Conservation (phyloP, 2,113 vertebrate genomes). For the Steatornis caripensis region DNA sequence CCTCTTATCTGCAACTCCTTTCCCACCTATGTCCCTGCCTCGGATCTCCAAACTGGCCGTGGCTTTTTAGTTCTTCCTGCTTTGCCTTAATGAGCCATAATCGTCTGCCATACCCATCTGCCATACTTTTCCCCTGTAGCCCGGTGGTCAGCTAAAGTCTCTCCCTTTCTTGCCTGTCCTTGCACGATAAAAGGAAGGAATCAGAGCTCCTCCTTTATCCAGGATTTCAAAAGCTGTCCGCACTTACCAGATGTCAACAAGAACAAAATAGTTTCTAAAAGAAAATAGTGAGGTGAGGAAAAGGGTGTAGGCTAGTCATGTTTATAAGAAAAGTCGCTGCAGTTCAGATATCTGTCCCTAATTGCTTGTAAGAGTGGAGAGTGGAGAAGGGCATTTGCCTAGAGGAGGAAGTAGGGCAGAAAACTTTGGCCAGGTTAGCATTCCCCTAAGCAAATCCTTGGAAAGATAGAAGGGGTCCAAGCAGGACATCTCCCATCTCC, state of each 20-base stretch:
- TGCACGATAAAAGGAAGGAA: not conserved
- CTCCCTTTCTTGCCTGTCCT: not conserved
- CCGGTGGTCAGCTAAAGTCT: not conserved
- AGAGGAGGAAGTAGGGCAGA: not conserved
- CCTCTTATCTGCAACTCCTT: not conserved
- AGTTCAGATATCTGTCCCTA: not conserved
- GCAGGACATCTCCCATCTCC: not conserved
- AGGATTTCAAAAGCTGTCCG: not conserved
- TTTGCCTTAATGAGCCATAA: not conserved
- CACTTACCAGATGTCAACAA: not conserved
- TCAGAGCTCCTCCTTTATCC: not conserved
- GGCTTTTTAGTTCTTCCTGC: not conserved
- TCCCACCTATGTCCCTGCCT: not conserved
- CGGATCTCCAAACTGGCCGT: not conserved
- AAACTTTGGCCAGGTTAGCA: not conserved
- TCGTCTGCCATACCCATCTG: not conserved
- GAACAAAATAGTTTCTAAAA: not conserved
- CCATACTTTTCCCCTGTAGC: not conserved
- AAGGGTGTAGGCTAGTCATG: not conserved
- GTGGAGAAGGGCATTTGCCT: not conserved
- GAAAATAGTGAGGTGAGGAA: not conserved
- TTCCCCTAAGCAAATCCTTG: not conserved
- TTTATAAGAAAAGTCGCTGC: not conserved
- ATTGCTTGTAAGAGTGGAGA: not conserved
- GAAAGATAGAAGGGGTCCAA: not conserved